phyloP scores from a whole-genome alignment of 2,797 vertebrate genomes.

The Glyptemys insculpta region DNA sequence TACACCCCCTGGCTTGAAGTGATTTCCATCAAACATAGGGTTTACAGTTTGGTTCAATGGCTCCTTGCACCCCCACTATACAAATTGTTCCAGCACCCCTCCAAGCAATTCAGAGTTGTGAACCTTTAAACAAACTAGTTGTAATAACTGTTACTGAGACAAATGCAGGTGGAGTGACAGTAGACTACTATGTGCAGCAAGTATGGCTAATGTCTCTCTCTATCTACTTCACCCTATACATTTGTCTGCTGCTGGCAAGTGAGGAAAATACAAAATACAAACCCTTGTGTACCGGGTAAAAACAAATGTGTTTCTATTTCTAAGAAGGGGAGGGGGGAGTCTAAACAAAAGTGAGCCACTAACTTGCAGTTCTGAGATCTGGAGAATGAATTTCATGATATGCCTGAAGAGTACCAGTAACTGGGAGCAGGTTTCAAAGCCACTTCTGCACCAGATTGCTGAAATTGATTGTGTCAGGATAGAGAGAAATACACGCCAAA shows the following conservation, averaged over 20 bases:
- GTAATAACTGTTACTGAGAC: background rate
- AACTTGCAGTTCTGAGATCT: background rate
- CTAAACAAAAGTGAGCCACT: background rate
- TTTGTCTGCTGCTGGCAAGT: background rate
- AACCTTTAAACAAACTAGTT: conserved; percentile 33
- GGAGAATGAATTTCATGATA: background rate
- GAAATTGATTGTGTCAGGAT: background rate
- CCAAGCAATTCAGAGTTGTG: background rate
- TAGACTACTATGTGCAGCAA: background rate
- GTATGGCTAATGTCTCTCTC: background rate
- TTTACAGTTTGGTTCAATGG: too few species aligned
- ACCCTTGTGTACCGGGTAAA: background rate
- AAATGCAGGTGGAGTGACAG: background rate
- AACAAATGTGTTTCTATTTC: background rate
- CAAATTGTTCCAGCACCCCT: too few species aligned
- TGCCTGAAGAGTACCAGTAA: background rate
- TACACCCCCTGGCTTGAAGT: too few species aligned
- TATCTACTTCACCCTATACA: background rate
- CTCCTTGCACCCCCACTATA: too few species aligned
- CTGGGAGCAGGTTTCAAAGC: background rate
- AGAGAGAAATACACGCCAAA: conserved; percentile 14
- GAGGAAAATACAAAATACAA: background rate
- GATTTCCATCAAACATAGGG: too few species aligned
- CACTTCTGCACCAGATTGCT: background rate
- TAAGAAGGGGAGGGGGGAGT: background rate